Evolutionary conservation across 2,797 vertebrate species (phyloP).

Genomic region (Poeciliopsis gracilis): DNA sequence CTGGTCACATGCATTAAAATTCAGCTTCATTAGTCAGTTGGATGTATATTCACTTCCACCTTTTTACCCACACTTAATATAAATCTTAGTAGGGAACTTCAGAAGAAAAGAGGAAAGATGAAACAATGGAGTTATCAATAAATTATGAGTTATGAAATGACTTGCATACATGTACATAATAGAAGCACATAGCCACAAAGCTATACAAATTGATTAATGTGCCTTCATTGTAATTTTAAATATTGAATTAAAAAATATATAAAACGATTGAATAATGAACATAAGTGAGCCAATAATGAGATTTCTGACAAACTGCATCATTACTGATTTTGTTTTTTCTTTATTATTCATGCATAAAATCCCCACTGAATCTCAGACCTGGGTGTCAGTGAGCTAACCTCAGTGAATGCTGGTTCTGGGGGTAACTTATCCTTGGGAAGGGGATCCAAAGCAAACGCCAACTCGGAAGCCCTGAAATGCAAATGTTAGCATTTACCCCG

Average conservation of each 20-base stretch:
- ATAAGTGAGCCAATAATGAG: background rate
- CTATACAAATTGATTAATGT: background rate
- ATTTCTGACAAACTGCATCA: background rate
- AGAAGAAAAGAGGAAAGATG: background rate
- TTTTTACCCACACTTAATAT: background rate
- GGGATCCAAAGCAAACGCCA: constrained; percentile 90
- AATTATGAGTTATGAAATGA: background rate
- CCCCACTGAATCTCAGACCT: background rate
- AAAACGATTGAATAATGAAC: background rate
- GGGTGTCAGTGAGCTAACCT: constrained; percentile 78
- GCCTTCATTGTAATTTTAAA: background rate
- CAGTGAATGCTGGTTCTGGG: constrained; percentile 82
- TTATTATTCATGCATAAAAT: background rate
- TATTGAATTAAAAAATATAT: background rate
- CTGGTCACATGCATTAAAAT: background rate
- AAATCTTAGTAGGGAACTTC: background rate
- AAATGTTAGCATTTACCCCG: background rate
- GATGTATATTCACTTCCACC: background rate
- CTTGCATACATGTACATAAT: background rate
- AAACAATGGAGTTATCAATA: background rate
- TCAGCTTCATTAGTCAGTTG: background rate
- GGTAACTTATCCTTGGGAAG: constrained; percentile 89
- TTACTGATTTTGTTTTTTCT: background rate
- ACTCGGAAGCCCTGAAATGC: constrained; percentile 89
- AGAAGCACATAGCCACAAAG: background rate